These are phyloP conservation scores for Serrognathus titanus DNA, from an alignment of 2,888 invertebrate species.

Conservation along the genomic window DNA sequence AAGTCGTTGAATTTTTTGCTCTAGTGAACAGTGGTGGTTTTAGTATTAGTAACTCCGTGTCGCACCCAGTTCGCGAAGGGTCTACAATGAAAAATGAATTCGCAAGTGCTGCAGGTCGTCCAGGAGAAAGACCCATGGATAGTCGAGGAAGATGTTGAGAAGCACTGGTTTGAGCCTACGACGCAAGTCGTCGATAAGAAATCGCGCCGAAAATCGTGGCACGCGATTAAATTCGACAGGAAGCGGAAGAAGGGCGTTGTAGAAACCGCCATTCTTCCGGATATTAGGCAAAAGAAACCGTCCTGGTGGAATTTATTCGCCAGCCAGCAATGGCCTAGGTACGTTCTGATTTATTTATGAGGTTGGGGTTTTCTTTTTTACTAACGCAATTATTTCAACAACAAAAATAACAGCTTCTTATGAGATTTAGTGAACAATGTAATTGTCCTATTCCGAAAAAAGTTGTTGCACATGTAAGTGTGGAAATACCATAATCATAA, in stretches of 20 bases:
- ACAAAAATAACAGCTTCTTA: no score
- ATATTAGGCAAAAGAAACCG: slow-evolving; percentile 47
- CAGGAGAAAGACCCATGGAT: slow-evolving; percentile 47
- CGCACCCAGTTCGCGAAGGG: background rate
- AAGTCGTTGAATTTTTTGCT: background rate
- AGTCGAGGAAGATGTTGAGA: slow-evolving; percentile 39
- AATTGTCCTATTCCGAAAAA: no score
- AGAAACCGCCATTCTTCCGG: slow-evolving; percentile 25
- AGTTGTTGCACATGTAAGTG: no score
- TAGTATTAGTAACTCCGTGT: background rate
- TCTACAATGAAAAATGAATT: slow-evolving; percentile 34
- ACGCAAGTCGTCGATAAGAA: slow-evolving; percentile 45
- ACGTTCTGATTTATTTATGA: slow-evolving; percentile 15
- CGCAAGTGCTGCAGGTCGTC: slow-evolving; percentile 43
- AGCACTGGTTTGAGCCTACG: slow-evolving; percentile 38
- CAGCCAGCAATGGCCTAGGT: slow-evolving; percentile 74
- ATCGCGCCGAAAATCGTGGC: slow-evolving; percentile 48
- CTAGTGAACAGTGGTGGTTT: no score
- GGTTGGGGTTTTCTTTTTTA: no score
- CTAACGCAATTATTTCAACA: no score
- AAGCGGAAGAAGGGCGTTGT: slow-evolving; percentile 46
- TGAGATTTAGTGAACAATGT: no score
- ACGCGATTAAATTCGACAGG: slow-evolving; percentile 48
- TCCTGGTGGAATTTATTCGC: slow-evolving; percentile 91
- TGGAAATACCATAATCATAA: no score